Conservation (phyloP, 2,888 invertebrate genomes). For the Horisme vitalbata region DNA sequence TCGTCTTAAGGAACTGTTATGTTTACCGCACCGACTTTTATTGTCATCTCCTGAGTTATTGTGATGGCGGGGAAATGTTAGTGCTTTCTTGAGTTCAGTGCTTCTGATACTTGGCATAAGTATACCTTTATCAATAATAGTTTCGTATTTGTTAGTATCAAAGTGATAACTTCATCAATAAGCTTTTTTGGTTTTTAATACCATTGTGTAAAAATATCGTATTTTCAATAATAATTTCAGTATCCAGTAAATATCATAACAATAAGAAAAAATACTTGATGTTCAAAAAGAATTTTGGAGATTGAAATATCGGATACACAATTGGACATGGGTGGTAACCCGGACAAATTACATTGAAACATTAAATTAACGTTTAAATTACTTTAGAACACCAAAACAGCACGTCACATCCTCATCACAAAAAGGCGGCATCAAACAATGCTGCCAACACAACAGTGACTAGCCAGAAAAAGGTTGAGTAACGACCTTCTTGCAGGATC, state of each 20-base stretch:
- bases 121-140: no score
- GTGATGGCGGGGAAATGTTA: conserved; percentile 32
- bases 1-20: conserved; percentile 54
- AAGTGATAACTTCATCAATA: no score
- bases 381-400: conserved; percentile 18
- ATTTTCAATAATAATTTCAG: no score
- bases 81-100: conserved; percentile 3
- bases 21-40: conserved; percentile 49
- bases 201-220: neutral
- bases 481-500: conserved; percentile 33
- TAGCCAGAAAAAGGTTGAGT: conserved; percentile 45
- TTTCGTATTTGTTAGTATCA: no score
- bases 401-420: conserved; percentile 37
- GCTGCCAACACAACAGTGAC: conserved; percentile 45
- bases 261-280: no score
- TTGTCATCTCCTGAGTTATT: conserved; percentile 46
- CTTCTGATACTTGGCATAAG: no score
- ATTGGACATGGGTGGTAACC: neutral
- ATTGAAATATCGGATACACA: neutral
- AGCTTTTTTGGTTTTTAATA: no score
- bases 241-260: no score
- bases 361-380: conserved; percentile 13
- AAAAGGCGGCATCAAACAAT: conserved; percentile 34
- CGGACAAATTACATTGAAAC: conserved; percentile 6
- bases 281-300: neutral